Percentiles rank a stretch among this genome's conserved stretches.
Evolutionary conservation across 2,113 vertebrate genomes (phyloP).

Genomic region (Sinocyclocheilus anshuiensis): DNA sequence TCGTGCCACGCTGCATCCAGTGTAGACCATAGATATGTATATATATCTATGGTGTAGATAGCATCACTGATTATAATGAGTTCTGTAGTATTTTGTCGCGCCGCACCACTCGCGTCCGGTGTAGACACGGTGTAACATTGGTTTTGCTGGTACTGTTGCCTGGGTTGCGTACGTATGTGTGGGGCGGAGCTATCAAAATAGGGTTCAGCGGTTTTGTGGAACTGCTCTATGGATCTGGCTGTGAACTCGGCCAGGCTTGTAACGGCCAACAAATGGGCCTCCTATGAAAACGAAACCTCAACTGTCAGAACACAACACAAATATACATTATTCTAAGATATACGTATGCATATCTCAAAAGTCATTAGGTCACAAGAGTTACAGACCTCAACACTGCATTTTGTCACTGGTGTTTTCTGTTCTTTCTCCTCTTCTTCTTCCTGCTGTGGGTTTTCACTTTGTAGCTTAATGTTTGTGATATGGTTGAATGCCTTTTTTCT

Average conservation of each 20-base stretch:
- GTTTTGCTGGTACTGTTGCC: too few relatives aligned
- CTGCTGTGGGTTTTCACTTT: constrained; percentile 27
- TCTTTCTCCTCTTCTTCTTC: constrained; percentile 32
- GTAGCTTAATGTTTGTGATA: constrained; percentile 59
- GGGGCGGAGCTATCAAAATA: too few relatives aligned
- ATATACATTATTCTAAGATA: background rate
- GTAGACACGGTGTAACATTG: too few relatives aligned
- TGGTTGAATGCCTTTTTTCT: constrained; percentile 63
- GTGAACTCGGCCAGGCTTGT: constrained; percentile 90
- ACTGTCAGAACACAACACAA: background rate
- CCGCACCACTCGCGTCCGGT: too few relatives aligned
- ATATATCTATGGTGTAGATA: too few relatives aligned
- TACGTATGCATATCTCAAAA: background rate
- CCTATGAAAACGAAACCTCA: constrained; percentile 68
- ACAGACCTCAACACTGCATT: constrained; percentile 66
- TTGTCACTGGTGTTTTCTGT: constrained; percentile 22
- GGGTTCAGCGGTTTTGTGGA: constrained; percentile 94
- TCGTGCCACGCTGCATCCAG: too few relatives aligned
- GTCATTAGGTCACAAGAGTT: background rate
- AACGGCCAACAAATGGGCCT: constrained; percentile 86
- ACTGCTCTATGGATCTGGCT: constrained; percentile 90
- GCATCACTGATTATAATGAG: too few relatives aligned
- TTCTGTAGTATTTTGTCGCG: too few relatives aligned
- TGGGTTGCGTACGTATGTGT: too few relatives aligned
- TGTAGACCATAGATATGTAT: too few relatives aligned